Evolutionary conservation across 2,797 vertebrate species (phyloP).

Genomic region (Cheirogaleus major): DNA sequence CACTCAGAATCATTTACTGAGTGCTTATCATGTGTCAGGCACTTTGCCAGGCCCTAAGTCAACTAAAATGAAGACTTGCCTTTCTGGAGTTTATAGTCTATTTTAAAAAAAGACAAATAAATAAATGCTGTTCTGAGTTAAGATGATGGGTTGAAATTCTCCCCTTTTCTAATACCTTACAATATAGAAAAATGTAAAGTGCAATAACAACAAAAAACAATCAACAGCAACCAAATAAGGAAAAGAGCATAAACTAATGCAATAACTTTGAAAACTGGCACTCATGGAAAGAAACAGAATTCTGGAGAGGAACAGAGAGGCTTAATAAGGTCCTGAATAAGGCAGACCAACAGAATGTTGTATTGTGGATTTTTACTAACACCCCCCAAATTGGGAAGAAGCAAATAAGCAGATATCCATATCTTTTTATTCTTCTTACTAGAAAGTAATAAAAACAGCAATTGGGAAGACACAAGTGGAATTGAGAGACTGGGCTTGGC

Average conservation of each 20-base stretch:
- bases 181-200: not conserved
- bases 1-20: not conserved
- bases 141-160: not conserved
- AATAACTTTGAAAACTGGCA: not conserved
- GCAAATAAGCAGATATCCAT: not conserved
- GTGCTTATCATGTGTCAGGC: not conserved
- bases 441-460: not conserved
- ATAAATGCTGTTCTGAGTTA: not conserved
- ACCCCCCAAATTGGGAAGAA: not conserved
- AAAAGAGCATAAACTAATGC: not conserved
- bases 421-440: not conserved
- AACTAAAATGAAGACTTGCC: not conserved
- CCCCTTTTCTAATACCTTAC: not conserved
- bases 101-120: not conserved
- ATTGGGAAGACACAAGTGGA: not conserved
- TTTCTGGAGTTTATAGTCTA: not conserved
- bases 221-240: not conserved
- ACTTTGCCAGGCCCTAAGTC: not conserved
- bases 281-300: not conserved
- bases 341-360: not conserved
- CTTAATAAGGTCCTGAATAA: not conserved
- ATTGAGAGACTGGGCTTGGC: not conserved
- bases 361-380: not conserved
- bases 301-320: not conserved
- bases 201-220: not conserved